Percentiles rank a stretch among this genome's conserved stretches.
Conservation (phyloP, 2,797 vertebrate species). For the Sebastes glaucus region DNA sequence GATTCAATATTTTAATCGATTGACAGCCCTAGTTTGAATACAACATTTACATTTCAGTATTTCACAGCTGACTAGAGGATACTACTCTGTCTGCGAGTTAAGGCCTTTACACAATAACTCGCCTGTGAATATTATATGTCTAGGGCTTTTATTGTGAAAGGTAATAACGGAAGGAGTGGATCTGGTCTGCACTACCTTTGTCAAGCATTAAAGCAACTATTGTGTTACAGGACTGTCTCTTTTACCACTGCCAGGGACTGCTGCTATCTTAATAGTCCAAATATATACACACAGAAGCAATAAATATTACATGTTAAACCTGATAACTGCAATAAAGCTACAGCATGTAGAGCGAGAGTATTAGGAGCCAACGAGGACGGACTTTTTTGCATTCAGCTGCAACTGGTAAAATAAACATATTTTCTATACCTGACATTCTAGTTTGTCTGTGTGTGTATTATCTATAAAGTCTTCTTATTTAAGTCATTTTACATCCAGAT, state of each 20-base stretch:
- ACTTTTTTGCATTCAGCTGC: neutral
- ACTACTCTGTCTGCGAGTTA: neutral
- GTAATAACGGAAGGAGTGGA: no score
- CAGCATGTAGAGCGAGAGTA: no score
- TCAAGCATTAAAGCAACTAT: neutral
- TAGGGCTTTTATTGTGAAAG: no score
- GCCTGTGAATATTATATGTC: no score
- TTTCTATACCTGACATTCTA: conserved; percentile 11
- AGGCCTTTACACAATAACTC: no score
- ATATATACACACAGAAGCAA: neutral
- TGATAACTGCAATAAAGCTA: no score
- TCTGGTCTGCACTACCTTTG: no score
- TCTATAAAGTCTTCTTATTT: neutral
- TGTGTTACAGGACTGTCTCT: neutral
- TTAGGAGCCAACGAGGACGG: no score
- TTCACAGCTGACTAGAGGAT: neutral
- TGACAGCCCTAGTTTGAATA: no score
- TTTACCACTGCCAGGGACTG: neutral
- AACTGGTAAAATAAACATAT: conserved; percentile 20
- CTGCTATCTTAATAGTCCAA: neutral
- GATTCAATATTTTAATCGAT: no score
- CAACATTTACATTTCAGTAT: no score
- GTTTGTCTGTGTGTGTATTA: neutral
- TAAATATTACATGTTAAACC: neutral
- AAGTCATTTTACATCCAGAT: conserved; percentile 1